phyloP scores from a whole-genome alignment of 2,888 invertebrate species.

The Thera obeliscata region DNA sequence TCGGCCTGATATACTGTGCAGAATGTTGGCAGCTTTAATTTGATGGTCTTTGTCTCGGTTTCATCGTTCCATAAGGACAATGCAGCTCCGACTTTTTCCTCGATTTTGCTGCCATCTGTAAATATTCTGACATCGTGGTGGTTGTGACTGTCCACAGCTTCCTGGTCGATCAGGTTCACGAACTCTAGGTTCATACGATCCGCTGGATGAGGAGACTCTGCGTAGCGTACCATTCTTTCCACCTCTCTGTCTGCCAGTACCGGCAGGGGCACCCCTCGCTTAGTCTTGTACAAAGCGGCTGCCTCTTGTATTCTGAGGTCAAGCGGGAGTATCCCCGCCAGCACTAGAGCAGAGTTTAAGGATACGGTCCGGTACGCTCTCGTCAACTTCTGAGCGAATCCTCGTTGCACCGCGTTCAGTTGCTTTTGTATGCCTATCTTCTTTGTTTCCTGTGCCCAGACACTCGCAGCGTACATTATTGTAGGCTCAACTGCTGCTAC shows the following conservation, averaged over 20 bases:
- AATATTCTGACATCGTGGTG: constrained; percentile 5
- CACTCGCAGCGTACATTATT: constrained; percentile 7
- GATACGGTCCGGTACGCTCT: constrained; percentile 12
- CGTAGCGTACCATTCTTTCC: not conserved
- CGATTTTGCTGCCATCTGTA: constrained; percentile 28
- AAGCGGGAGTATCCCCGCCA: constrained; percentile 24
- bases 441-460: not conserved
- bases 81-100: constrained; percentile 22
- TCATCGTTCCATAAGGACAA: not conserved
- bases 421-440: constrained; percentile 8
- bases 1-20: constrained; percentile 24
- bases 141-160: not conserved
- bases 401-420: constrained; percentile 3
- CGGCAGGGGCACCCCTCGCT: constrained; percentile 1
- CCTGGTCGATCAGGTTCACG: constrained; percentile 13
- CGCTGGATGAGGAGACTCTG: constrained; percentile 15
- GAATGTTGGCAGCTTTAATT: constrained; percentile 11
- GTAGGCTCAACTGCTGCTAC: constrained; percentile 7
- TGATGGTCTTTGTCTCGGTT: constrained; percentile 5
- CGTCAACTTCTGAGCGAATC: constrained; percentile 1
- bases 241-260: constrained; percentile 3
- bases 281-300: constrained; percentile 2
- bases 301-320: constrained; percentile 23
- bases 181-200: constrained; percentile 8
- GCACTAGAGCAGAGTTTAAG: constrained; percentile 14